phyloP scores from a whole-genome alignment of 1,140 invertebrate species.

The Onthophagus taurus region DNA sequence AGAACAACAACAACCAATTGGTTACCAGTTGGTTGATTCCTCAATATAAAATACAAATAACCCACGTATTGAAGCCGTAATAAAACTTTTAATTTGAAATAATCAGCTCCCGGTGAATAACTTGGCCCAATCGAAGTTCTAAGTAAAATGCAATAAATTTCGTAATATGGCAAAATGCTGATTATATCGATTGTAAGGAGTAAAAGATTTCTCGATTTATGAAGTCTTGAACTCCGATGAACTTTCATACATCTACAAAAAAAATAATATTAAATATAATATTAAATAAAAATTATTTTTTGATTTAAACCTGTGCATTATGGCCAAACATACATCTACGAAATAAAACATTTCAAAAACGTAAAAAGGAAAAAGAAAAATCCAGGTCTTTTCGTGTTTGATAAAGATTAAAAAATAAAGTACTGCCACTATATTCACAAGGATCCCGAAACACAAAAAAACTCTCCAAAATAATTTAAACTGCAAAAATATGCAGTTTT shows the following conservation, averaged over 20 bases:
- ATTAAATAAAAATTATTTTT: not conserved
- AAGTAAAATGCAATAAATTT: slow-evolving; percentile 1
- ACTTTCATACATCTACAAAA: not conserved
- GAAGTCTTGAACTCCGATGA: not conserved
- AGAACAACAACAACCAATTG: not conserved
- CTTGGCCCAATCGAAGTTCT: not conserved
- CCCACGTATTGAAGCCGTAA: not conserved
- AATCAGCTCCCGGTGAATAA: not conserved
- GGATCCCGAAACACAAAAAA: not conserved
- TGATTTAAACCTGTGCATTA: slow-evolving; percentile 3
- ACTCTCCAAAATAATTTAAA: slow-evolving; percentile 2
- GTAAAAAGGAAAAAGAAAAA: not conserved
- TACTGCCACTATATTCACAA: not conserved
- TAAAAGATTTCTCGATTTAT: not conserved
- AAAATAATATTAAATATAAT: not conserved
- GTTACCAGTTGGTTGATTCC: slow-evolving; percentile 2
- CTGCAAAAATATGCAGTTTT: not conserved
- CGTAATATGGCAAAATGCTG: slow-evolving; percentile 4
- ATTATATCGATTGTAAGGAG: slow-evolving; percentile 1
- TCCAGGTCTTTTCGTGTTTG: not conserved
- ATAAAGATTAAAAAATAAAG: slow-evolving; percentile 4
- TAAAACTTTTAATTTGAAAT: slow-evolving; percentile 1
- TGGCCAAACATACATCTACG: not conserved
- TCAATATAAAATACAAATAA: not conserved
- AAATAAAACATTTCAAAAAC: slow-evolving; percentile 4